Evolutionary conservation across 1,140 invertebrate genomes (phyloP).

Genomic region (Procambarus virginalis): DNA sequence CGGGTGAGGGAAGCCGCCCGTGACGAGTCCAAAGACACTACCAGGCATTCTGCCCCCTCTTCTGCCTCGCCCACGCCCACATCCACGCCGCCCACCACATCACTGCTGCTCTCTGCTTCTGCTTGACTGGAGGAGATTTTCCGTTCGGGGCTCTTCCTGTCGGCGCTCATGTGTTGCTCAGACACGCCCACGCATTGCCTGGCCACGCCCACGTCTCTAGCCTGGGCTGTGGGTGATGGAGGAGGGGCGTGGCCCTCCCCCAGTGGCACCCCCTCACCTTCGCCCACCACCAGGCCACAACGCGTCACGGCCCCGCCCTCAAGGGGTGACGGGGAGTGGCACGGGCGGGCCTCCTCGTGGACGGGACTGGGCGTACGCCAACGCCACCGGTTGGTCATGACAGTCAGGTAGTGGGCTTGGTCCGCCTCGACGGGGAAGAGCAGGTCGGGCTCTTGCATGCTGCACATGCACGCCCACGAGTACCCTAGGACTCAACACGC

Average conservation of each 20-base stretch:
- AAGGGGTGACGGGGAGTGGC: not conserved
- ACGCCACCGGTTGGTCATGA: slow-evolving; percentile 16
- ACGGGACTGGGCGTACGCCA: not conserved
- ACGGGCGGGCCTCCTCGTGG: not conserved
- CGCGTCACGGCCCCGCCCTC: too few relatives aligned
- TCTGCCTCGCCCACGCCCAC: not conserved
- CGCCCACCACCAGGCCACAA: not conserved
- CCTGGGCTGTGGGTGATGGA: not conserved
- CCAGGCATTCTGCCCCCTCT: not conserved
- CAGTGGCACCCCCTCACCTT: not conserved
- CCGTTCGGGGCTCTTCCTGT: not conserved
- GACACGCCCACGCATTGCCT: not conserved
- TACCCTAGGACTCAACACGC: too few relatives aligned
- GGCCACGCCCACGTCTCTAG: slow-evolving; percentile 11
- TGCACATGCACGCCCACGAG: too few relatives aligned
- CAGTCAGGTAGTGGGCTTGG: slow-evolving; percentile 28
- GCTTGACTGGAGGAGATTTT: too few relatives aligned
- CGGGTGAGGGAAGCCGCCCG: slow-evolving; percentile 40
- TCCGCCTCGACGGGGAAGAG: slow-evolving; percentile 35
- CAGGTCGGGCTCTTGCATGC: slow-evolving; percentile 32
- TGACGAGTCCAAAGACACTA: slow-evolving; percentile 23
- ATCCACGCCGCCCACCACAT: not conserved
- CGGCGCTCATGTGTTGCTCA: not conserved
- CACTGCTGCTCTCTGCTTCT: not conserved
- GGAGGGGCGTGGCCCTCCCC: not conserved